Evolutionary conservation across 1,140 invertebrate species (phyloP), one percentile per base, ranked within the genome.

Genomic region (Drosophila sturtevanti): DNA sequence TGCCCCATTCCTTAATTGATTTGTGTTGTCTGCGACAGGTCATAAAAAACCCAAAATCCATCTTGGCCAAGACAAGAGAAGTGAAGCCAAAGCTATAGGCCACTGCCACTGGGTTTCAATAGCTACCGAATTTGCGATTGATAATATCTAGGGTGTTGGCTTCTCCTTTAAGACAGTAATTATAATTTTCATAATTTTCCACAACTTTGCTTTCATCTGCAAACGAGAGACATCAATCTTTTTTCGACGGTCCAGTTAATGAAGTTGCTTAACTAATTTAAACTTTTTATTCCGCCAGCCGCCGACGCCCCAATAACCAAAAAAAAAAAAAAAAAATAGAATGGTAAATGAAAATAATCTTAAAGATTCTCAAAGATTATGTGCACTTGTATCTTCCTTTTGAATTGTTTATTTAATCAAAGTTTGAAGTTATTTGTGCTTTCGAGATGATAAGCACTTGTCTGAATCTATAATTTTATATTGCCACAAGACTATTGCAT

Each of bases 261-360:
- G 75, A 84, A 89, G 77, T 89, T 89, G 67, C 52, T 72, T 70
- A 89, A 80, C 79, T 80, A 89, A 89, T 89, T 89, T 80, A 84
- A 89, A 80, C 85, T 86, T 86, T 84, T 77, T n/a, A n/a, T 89
- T 31, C 27, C 52, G 61, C 66, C 64, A 59, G 66, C 14, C 34
- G 56, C 56, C 56, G 68, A 72, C 48, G 81, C 77, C 63, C 65
- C 54, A 69, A 37, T 52, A 24, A 24, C 2, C 4, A 3, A 24
- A 24, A 24, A 24, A 2, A 24, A 24, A 31, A 24, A 72, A 62
- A 67, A 68, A 60, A 75, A 69, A 63, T 67, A 31, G 48, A 70
- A 65, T 63, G 31, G 27, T 37, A 62, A 55, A 73, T 76, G 68
- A 52, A 1, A 63, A 55, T 61, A 34, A 56, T 56, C 24, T 56